Evolutionary conservation across 2,888 invertebrate species (phyloP).

Genomic region (Oasisia sp.): DNA sequence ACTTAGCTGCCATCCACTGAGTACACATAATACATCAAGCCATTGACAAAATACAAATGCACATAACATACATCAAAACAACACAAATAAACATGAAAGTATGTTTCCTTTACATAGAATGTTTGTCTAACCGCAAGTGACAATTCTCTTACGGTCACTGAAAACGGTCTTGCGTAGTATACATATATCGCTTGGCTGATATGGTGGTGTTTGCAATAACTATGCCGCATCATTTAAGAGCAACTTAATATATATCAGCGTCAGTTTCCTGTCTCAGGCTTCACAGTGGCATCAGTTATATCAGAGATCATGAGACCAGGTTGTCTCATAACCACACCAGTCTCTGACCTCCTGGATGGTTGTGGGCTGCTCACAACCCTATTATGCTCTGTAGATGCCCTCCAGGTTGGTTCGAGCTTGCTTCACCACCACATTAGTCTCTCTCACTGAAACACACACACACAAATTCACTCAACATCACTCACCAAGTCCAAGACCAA

Average conservation of each 20-base stretch:
- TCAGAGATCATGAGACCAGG: not conserved
- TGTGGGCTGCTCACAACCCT: not conserved
- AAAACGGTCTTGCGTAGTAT: not conserved
- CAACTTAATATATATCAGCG: not conserved
- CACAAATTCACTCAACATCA: not conserved
- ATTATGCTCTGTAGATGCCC: slow-evolving; percentile 14
- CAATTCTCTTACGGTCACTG: not conserved
- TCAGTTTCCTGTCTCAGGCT: not conserved
- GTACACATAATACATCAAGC: not conserved
- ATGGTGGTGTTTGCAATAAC: not conserved
- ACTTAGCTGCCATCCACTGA: not conserved
- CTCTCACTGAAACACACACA: slow-evolving; percentile 44
- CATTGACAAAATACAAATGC: not conserved
- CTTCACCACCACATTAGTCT: slow-evolving; percentile 45
- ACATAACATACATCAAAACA: not conserved
- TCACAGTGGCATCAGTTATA: not conserved
- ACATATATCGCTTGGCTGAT: not conserved
- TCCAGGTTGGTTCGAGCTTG: slow-evolving; percentile 45
- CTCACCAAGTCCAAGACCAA: not conserved
- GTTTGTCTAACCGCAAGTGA: not conserved
- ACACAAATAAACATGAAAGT: not conserved
- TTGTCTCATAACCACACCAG: not conserved
- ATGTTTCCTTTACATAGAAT: not conserved
- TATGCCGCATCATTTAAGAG: not conserved
- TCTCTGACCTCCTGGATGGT: not conserved